Conservation (phyloP, 2,888 invertebrate genomes). For the Stramonita haemastoma region DNA sequence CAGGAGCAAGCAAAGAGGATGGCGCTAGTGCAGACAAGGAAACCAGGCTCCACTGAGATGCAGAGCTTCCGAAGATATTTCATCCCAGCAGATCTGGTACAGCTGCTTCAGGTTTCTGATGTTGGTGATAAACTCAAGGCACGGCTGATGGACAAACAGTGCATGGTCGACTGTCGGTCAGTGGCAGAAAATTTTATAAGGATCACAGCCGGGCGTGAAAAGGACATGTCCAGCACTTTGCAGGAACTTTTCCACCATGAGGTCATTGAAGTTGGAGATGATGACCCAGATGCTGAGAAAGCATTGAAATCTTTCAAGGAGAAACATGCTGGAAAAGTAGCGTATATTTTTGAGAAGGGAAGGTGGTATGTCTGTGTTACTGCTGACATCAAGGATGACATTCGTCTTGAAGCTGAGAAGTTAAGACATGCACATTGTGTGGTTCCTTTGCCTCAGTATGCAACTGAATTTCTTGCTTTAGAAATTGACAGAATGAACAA, state of each 20-base stretch:
- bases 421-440: neutral
- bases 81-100: neutral
- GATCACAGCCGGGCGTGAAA: neutral
- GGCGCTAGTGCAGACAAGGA: neutral
- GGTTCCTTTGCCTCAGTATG: neutral
- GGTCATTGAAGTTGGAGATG: neutral
- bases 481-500: neutral
- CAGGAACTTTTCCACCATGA: neutral
- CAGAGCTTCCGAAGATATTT: neutral
- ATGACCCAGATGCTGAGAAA: neutral
- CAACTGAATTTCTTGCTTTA: neutral
- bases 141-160: neutral
- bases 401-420: neutral
- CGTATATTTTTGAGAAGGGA: neutral
- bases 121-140: neutral
- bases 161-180: neutral
- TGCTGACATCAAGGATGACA: neutral
- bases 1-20: neutral
- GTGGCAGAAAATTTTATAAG: neutral
- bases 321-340: neutral
- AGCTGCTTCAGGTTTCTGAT: neutral
- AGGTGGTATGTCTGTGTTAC: neutral
- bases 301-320: neutral
- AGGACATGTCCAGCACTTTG: neutral
- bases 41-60: neutral